Evolutionary conservation across 2,113 vertebrate genomes (phyloP), one percentile per base, ranked within the genome.

Genomic region (Podarcis raffonei): DNA sequence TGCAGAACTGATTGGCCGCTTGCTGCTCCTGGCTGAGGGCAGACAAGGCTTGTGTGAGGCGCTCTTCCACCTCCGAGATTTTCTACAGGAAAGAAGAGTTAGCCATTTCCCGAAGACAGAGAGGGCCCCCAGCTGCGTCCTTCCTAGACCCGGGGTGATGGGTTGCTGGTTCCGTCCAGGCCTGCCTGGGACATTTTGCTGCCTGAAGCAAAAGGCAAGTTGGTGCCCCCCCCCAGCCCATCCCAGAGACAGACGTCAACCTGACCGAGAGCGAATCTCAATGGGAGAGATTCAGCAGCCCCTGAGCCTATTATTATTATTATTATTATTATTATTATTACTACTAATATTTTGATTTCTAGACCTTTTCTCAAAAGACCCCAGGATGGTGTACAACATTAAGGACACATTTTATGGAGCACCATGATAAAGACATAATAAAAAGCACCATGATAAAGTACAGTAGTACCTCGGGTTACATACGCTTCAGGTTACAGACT

Each of bases 1-100:
- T 93, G 62, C 93, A 92, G 42, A 95, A 94, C 37, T 95, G 92
- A 81, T 92, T 95, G 25, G 89, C 90, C 3, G 72, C 76, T 83
- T 96, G 95, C 86, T 97, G 95, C 77, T 97, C 96, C 59, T 87
- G 93, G n/a, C 65, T 93, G 90, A 97, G 89, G 39, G 92, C 91
- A 62, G 96, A 96, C 79, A 94, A 66, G 13, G 93, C 94, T 76
- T 97, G 92, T 15, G 96, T 93, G 65, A 98, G 96, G 81, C 91
- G 96, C 59, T 95, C 93, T 82, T 97, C 96, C 35, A 97, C 89
- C 32, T 90, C 93, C 5, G 87, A 57, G 89, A 95, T 86, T 83
- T 90, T 93, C 97, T 97, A 93, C 37, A 42, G 69, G 53, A 90
- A 32, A 90, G 27, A 87, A 25, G 25, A 65, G 86, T 20, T 69